A percentile compares a stretch with the other conserved stretches of the same genome.
Evolutionary conservation across 2,113 vertebrate genomes (phyloP).

Genomic region (Syrmaticus mikado): DNA sequence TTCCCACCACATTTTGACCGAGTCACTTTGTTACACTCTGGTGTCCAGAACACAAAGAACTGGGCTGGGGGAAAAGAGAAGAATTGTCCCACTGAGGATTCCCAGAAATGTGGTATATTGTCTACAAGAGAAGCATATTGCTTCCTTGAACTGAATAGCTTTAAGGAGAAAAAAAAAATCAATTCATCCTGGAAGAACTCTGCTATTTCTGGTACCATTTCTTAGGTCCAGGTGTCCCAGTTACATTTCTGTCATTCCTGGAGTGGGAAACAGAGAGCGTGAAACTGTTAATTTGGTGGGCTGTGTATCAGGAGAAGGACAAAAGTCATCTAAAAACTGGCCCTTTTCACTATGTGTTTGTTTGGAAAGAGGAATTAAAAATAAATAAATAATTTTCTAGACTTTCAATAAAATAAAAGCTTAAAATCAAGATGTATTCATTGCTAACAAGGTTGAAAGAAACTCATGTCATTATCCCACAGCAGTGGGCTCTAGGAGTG

Average conservation of each 20-base stretch:
- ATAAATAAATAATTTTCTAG: not conserved
- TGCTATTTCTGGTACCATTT: conserved; percentile 1
- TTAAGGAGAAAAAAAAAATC: not conserved
- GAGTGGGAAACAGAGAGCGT: conserved; percentile 25
- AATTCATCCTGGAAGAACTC: not conserved
- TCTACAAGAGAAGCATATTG: not conserved
- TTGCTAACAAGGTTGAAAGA: not conserved
- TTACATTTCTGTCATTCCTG: conserved; percentile 18
- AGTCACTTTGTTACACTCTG: not conserved
- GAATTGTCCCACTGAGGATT: not conserved
- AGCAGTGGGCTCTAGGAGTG: not conserved
- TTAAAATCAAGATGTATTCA: not conserved
- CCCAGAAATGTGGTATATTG: not conserved
- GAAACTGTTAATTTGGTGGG: not conserved
- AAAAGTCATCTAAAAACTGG: conserved; percentile 7
- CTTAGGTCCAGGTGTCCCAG: not conserved
- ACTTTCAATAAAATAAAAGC: not conserved
- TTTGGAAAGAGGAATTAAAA: not conserved
- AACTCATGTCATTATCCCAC: not conserved
- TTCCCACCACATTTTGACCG: not conserved
- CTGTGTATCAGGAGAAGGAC: not conserved
- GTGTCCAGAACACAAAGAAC: not conserved
- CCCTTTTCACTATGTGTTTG: not conserved
- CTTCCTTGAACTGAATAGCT: not conserved
- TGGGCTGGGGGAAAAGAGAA: not conserved